These are phyloP conservation scores for Acanthosoma haemorrhoidale DNA, from an alignment of 2,888 invertebrate species.

Conservation along the genomic window DNA sequence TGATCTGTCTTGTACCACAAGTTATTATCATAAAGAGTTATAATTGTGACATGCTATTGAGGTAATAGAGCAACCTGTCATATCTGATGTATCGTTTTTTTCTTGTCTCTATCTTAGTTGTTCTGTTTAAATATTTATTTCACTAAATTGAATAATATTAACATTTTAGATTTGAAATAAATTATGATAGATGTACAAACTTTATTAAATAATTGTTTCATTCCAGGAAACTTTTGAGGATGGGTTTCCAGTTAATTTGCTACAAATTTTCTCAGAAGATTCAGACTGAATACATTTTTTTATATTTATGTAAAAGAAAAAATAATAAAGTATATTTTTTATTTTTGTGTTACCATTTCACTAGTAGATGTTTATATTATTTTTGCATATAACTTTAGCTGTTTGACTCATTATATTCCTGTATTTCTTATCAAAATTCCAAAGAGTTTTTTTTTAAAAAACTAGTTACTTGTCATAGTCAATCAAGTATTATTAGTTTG, in stretches of 20 bases:
- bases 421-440: background rate
- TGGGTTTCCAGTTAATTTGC: background rate
- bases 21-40: too few relatives aligned
- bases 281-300: conserved; percentile 18
- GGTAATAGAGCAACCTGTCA: too few relatives aligned
- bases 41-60: too few relatives aligned
- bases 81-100: too few relatives aligned
- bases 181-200: background rate
- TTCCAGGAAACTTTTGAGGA: conserved; percentile 9
- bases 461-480: background rate
- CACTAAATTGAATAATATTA: background rate
- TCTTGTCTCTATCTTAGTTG: too few relatives aligned
- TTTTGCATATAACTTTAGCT: background rate
- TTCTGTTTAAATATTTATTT: background rate
- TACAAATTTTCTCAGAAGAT: conserved; percentile 17
- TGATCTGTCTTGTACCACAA: too few relatives aligned
- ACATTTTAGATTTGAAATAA: background rate
- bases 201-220: background rate
- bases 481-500: background rate
- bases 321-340: background rate
- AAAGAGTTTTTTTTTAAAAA: background rate
- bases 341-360: conserved; percentile 7
- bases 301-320: background rate
- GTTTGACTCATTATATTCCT: background rate
- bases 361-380: background rate